These are phyloP conservation scores for Cataglyphis albicans DNA, from an alignment of 2,888 invertebrate species.

Conservation along the genomic window DNA sequence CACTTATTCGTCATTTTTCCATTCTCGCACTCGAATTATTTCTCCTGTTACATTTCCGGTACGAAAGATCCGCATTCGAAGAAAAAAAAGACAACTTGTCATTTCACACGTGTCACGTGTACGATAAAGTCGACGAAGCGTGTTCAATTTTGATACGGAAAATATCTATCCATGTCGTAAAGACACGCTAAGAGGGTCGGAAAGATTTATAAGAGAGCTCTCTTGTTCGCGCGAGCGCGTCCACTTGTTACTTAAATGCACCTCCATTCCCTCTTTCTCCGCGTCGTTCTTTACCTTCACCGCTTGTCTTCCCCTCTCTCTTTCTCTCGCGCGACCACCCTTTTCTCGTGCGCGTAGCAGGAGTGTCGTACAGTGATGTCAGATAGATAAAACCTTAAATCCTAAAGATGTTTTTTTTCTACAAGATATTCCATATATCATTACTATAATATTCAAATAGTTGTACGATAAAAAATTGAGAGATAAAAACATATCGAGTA, in stretches of 20 bases:
- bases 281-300: constrained; percentile 16
- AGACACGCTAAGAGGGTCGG: neutral
- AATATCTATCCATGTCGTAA: neutral
- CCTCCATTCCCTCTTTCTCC: constrained; percentile 16
- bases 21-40: constrained; percentile 21
- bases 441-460: too few species aligned
- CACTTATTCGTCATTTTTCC: constrained; percentile 53
- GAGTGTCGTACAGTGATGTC: constrained; percentile 5
- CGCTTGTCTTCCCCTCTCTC: neutral
- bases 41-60: neutral
- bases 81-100: neutral
- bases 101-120: neutral
- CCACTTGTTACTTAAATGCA: constrained; percentile 21
- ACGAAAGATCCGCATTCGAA: too few species aligned
- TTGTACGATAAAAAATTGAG: too few species aligned
- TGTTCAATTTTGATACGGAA: neutral
- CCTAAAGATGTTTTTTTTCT: neutral
- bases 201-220: constrained; percentile 16
- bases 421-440: neutral
- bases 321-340: neutral
- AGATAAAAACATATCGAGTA: too few species aligned
- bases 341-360: neutral
- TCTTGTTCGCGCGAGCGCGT: neutral
- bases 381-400: neutral
- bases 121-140: neutral